Conservation (phyloP, 1,140 invertebrate genomes). For the Caenorhabditis brenneri region DNA sequence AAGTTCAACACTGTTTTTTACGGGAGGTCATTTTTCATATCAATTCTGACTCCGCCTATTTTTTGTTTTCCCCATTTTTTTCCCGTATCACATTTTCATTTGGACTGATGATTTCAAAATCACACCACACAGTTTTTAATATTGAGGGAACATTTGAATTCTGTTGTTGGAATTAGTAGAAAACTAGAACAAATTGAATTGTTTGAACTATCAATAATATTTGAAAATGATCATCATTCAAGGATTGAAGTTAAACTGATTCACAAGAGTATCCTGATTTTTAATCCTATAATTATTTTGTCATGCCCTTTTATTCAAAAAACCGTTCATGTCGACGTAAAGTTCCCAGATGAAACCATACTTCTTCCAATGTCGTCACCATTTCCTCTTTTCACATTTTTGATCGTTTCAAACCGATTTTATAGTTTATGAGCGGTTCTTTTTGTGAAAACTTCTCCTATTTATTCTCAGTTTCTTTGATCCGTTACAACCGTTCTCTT, state of each 20-base stretch:
- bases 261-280: too few relatives aligned
- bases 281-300: too few relatives aligned
- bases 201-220: too few relatives aligned
- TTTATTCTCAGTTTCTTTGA: neutral
- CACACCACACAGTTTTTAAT: neutral
- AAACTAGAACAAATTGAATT: too few relatives aligned
- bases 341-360: too few relatives aligned
- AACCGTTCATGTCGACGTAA: too few relatives aligned
- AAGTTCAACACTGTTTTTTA: neutral
- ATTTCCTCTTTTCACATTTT: neutral
- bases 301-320: too few relatives aligned
- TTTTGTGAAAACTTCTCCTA: neutral
- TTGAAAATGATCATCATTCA: too few relatives aligned
- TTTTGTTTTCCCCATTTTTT: neutral
- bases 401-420: neutral
- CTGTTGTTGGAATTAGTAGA: too few relatives aligned
- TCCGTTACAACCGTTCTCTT: neutral
- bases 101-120: neutral
- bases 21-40: slow-evolving; percentile 6
- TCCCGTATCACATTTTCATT: neutral
- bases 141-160: too few relatives aligned
- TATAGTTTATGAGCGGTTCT: neutral
- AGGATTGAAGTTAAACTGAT: too few relatives aligned
- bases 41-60: neutral
- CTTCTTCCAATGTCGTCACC: neutral